Evolutionary conservation across 2,888 invertebrate species (phyloP).

Genomic region (Hydrotaea cyrtoneurina): DNA sequence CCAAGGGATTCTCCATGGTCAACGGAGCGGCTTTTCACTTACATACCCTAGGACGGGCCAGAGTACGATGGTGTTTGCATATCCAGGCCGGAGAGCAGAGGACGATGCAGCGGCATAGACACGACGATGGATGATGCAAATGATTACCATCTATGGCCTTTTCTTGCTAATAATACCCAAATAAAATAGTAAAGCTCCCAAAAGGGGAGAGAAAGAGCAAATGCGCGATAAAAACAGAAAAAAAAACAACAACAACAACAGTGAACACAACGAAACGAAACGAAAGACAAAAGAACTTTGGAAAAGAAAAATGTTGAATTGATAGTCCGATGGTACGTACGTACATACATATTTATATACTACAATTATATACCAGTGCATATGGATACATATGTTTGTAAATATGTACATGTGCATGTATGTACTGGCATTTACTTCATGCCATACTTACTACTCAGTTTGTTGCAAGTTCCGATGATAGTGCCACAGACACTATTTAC

Average conservation of each 20-base stretch:
- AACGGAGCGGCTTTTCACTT: background rate
- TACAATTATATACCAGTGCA: constrained; percentile 9
- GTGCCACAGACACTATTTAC: constrained; percentile 30
- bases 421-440: background rate
- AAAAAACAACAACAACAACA: no score
- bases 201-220: constrained; percentile 42
- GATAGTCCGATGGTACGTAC: background rate
- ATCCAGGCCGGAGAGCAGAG: background rate
- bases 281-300: constrained; percentile 30
- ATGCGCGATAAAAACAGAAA: background rate
- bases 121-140: constrained; percentile 63
- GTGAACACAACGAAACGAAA: background rate
- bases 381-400: background rate
- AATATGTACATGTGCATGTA: constrained; percentile 6
- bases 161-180: constrained; percentile 65
- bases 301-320: constrained; percentile 50
- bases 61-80: background rate
- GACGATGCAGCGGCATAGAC: background rate
- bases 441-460: background rate
- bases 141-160: constrained; percentile 67
- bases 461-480: constrained; percentile 4
- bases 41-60: background rate
- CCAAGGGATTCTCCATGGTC: constrained; percentile 19
- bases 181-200: constrained; percentile 39
- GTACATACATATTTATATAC: constrained; percentile 12